Conservation (phyloP, 92 coral and sea anemone genomes). For the Parazoanthus darwini region DNA sequence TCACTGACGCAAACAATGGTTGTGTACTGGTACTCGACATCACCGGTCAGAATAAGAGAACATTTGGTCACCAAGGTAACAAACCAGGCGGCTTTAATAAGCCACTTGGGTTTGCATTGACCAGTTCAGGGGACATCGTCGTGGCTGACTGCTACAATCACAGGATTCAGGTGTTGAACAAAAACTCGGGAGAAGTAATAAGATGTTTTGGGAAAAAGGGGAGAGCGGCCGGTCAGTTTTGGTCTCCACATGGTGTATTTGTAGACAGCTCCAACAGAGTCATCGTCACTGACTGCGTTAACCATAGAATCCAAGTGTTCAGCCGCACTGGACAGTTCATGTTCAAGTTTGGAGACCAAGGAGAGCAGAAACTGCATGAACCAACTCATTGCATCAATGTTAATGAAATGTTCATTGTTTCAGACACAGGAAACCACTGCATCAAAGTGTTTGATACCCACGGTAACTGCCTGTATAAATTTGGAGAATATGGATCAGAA, state of each 20-base stretch:
- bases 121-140: not conserved
- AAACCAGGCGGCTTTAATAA: too few species aligned
- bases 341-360: constrained; percentile 10
- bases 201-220: not conserved
- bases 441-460: too few species aligned
- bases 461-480: not conserved
- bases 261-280: too few species aligned
- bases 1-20: too few species aligned
- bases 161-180: constrained; percentile 15
- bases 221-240: not conserved
- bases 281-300: not conserved
- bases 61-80: too few species aligned
- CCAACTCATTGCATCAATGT: not conserved
- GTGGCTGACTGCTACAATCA: not conserved
- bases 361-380: not conserved
- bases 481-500: not conserved
- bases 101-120: too few species aligned
- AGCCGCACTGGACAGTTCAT: not conserved
- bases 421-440: not conserved
- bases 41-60: too few species aligned
- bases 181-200: not conserved
- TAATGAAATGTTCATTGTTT: not conserved
- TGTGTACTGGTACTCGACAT: too few species aligned
- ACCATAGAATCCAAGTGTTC: not conserved
- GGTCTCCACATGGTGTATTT: not conserved